A percentile compares a stretch with the other conserved stretches of the same genome.
These are phyloP conservation scores for Gymnogyps californianus DNA, from an alignment of 2,113 vertebrate genomes.

Conservation along the genomic window DNA sequence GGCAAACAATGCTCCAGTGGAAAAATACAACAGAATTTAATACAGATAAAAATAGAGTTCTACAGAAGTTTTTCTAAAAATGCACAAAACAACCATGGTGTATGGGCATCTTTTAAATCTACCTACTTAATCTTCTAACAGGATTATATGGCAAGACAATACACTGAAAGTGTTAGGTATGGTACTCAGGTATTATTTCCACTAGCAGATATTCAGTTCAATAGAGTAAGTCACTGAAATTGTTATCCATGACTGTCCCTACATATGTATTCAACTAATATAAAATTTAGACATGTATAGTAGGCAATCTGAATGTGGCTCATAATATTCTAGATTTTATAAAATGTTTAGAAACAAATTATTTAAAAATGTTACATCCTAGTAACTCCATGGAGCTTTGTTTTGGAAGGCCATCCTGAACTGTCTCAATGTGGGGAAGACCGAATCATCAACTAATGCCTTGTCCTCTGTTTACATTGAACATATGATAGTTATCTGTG, in stretches of 20 bases:
- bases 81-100: not conserved
- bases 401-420: not conserved
- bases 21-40: slow-evolving; percentile 12
- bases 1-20: not conserved
- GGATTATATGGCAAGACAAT: not conserved
- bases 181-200: not conserved
- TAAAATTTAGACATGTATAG: not conserved
- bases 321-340: not conserved
- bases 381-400: not conserved
- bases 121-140: not conserved
- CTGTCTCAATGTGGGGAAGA: not conserved
- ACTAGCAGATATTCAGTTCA: not conserved
- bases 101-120: not conserved
- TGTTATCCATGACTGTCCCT: not conserved
- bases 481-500: not conserved
- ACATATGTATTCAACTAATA: not conserved
- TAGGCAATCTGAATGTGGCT: not conserved
- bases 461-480: not conserved
- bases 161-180: not conserved
- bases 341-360: not conserved
- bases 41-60: not conserved
- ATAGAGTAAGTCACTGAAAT: not conserved
- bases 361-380: not conserved
- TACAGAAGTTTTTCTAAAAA: not conserved
- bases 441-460: not conserved